Base-by-base conservation (phyloP, 2,113 vertebrate genomes). In the Rhea pennata region DNA sequence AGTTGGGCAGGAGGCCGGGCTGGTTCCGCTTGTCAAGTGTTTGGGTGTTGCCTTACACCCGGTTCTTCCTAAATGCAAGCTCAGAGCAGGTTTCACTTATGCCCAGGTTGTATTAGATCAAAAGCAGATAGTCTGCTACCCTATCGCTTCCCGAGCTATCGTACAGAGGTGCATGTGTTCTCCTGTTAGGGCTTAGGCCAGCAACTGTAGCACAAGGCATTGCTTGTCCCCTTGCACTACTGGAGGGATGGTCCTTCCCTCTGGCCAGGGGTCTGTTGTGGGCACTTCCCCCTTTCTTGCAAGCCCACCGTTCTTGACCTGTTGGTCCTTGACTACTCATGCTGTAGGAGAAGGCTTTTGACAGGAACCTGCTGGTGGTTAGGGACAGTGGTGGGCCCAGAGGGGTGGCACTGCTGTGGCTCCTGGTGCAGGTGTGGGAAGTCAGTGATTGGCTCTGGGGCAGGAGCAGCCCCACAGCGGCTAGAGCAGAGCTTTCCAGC, bases 131-230 rank as follows among this genome's bases (percentile, higher is more conserved):
- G 15, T 61, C 73, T 40, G 59, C 69, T 81, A 82, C 53, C 44
- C 58, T 0, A 0, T n/a, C 70, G 9, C 15, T 39, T 59, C 56
- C 22, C 2, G 5, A 42, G 83, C 48, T 36, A 20, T 33, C 2
- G 5, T 40, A 73, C 67, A 33, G 0, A 1, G 9, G 16, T 31
- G 3, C 40, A 54, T 72, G 64, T 81, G 78, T 5, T 27, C 33
- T 72, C 70, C 40, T 42, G n/a, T 53, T 29, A 12, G 27, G 39
- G 26, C 53, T 73, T 19, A 15, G 62, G 14, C 75, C 36, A 59
- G 29, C 0, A 0, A 54, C 48, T 13, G 50, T 64, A 72, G 44
- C 10, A 4, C 15, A 19, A 19, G 67, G 42, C 9, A 3, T 64
- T 40, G 4, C 15, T 65, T 27, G 4, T 9, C 44, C 16, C 29